A percentile compares a stretch with the other conserved stretches of the same genome.
Conservation (phyloP, 2,888 invertebrate genomes). For the Ormia ochracea region DNA sequence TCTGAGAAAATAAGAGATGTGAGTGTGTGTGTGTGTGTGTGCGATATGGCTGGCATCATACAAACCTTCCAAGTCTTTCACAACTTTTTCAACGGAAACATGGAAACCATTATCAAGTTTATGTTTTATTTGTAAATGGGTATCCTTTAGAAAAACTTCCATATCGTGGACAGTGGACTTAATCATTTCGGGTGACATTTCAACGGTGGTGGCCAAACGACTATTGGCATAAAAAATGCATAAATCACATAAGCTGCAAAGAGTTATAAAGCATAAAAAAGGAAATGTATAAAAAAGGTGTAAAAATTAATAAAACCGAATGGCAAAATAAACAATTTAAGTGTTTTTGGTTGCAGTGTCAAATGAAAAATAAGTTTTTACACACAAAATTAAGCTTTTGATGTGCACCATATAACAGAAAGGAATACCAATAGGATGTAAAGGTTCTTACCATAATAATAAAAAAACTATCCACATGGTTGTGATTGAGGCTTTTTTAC, state of each 20-base stretch:
- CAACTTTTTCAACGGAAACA: constrained; percentile 80
- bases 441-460: constrained; percentile 71
- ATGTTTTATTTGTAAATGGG: constrained; percentile 81
- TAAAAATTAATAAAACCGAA: constrained; percentile 1
- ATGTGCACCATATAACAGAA: neutral
- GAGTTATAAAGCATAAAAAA: neutral
- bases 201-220: constrained; percentile 79
- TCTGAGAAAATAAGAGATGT: neutral
- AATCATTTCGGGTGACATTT: constrained; percentile 79
- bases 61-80: constrained; percentile 82
- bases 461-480: constrained; percentile 74
- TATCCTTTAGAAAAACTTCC: constrained; percentile 80
- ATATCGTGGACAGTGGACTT: constrained; percentile 81
- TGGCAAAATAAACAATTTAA: neutral
- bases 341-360: neutral
- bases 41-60: constrained; percentile 58
- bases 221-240: constrained; percentile 82
- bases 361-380: neutral
- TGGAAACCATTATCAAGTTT: constrained; percentile 80
- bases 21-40: neutral
- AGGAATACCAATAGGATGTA: neutral
- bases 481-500: constrained; percentile 71
- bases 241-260: constrained; percentile 79
- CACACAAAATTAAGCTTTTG: neutral
- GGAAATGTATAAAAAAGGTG: constrained; percentile 6